These are phyloP conservation scores for Melieria picta DNA, from an alignment of 2,888 invertebrate genomes.

Conservation along the genomic window DNA sequence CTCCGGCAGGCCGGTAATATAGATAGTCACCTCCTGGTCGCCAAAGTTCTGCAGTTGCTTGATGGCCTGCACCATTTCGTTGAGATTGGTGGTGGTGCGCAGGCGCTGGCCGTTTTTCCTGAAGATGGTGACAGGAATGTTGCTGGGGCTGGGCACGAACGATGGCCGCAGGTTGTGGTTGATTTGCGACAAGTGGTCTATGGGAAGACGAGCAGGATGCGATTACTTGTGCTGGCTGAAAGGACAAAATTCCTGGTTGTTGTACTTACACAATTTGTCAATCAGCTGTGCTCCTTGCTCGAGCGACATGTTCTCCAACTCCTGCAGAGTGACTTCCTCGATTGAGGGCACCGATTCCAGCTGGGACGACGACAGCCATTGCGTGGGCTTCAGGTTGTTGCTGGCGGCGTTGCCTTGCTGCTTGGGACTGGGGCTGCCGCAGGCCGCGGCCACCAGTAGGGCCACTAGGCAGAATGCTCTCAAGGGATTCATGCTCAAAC, in stretches of 20 bases:
- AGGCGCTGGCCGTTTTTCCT: slow-evolving; percentile 51
- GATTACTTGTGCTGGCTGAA: background rate
- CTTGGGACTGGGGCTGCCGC: slow-evolving; percentile 40
- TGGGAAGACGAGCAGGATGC: background rate
- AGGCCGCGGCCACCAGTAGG: slow-evolving; percentile 47
- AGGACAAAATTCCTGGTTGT: no score
- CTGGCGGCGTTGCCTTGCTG: background rate
- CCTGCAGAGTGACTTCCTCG: slow-evolving; percentile 48
- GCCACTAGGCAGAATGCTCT: slow-evolving; percentile 48
- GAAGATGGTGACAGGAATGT: slow-evolving; percentile 50
- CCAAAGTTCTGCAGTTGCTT: slow-evolving; percentile 52
- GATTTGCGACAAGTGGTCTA: slow-evolving; percentile 56
- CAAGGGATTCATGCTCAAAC: slow-evolving; percentile 50
- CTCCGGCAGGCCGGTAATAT: slow-evolving; percentile 57
- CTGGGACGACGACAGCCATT: slow-evolving; percentile 52
- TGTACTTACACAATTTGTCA: slow-evolving; percentile 53
- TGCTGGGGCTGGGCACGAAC: slow-evolving; percentile 52
- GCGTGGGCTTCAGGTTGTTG: slow-evolving; percentile 49
- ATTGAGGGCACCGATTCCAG: slow-evolving; percentile 51
- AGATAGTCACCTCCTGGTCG: slow-evolving; percentile 58
- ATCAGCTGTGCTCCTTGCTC: slow-evolving; percentile 54
- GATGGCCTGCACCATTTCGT: slow-evolving; percentile 47
- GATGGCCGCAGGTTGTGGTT: slow-evolving; percentile 50
- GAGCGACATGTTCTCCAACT: slow-evolving; percentile 53
- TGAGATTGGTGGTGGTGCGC: slow-evolving; percentile 48